These are phyloP conservation scores for Myxocyprinus asiaticus DNA, from an alignment of 2,113 vertebrate genomes.

Conservation along the genomic window DNA sequence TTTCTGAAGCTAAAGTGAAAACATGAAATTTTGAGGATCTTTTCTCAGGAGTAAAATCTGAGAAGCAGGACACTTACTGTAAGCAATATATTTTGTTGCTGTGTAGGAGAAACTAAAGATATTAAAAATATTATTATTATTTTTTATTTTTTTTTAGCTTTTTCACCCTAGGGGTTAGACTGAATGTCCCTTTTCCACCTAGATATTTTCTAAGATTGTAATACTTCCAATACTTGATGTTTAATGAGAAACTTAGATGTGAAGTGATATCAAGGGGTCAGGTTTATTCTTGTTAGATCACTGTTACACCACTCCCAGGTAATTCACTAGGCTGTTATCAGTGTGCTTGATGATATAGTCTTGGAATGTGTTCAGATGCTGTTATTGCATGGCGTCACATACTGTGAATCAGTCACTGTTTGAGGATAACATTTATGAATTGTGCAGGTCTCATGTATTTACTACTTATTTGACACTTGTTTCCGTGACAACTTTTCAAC, in stretches of 20 bases:
- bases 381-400: constrained; percentile 36
- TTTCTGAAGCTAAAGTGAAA: no score
- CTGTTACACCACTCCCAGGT: not conserved
- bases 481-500: no score
- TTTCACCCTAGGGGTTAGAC: no score
- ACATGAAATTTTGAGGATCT: no score
- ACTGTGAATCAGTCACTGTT: constrained; percentile 39
- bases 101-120: no score
- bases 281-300: constrained; percentile 25
- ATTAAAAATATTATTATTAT: no score
- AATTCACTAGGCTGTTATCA: constrained; percentile 19
- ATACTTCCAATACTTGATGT: not conserved
- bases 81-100: no score
- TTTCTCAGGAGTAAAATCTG: no score
- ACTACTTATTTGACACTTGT: no score
- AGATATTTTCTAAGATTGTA: not conserved
- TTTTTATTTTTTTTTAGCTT: no score
- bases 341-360: constrained; percentile 3
- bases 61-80: no score
- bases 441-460: not conserved
- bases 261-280: constrained; percentile 9
- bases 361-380: constrained; percentile 13
- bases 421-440: constrained; percentile 13
- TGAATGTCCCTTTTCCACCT: no score
- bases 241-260: not conserved